A percentile compares a stretch with the other conserved stretches of the same genome.
These are phyloP conservation scores for Cardiocondyla obscurior DNA, from an alignment of 1,140 invertebrate genomes.

Conservation along the genomic window DNA sequence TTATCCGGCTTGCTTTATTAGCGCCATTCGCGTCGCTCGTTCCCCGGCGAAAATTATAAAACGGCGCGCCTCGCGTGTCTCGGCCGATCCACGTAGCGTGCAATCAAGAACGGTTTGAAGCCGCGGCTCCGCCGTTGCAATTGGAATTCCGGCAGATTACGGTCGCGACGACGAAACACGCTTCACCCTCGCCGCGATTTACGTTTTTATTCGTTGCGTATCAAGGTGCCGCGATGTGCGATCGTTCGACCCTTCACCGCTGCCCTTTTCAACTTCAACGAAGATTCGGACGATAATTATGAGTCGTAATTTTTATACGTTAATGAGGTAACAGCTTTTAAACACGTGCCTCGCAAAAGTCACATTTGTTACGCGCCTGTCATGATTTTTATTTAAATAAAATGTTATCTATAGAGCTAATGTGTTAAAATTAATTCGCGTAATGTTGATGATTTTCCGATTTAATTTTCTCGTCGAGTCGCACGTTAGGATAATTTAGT, in stretches of 20 bases:
- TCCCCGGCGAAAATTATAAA: conserved; percentile 11
- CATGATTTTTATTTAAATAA: not conserved
- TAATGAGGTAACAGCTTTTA: not conserved
- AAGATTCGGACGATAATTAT: not conserved
- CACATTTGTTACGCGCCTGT: not conserved
- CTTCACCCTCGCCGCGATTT: conserved; percentile 9
- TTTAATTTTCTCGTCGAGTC: not conserved
- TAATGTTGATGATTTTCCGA: not conserved
- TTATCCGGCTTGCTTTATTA: conserved; percentile 68
- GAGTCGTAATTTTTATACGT: not conserved
- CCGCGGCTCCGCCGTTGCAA: conserved; percentile 39
- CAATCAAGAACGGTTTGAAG: conserved; percentile 32
- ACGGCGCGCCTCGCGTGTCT: conserved; percentile 61
- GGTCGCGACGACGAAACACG: conserved; percentile 22
- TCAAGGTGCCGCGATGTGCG: conserved; percentile 3
- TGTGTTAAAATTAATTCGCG: not conserved
- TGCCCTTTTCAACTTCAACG: not conserved
- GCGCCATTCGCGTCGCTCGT: conserved; percentile 45
- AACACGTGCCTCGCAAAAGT: not conserved
- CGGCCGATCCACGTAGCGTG: conserved; percentile 55
- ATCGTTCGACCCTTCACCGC: not conserved
- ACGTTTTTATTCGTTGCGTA: conserved; percentile 42
- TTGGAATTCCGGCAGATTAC: conserved; percentile 48
- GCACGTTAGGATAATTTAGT: not conserved
- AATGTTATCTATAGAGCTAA: not conserved